Base-by-base conservation (phyloP, 2,888 invertebrate genomes). In the Andrena flavipes region DNA sequence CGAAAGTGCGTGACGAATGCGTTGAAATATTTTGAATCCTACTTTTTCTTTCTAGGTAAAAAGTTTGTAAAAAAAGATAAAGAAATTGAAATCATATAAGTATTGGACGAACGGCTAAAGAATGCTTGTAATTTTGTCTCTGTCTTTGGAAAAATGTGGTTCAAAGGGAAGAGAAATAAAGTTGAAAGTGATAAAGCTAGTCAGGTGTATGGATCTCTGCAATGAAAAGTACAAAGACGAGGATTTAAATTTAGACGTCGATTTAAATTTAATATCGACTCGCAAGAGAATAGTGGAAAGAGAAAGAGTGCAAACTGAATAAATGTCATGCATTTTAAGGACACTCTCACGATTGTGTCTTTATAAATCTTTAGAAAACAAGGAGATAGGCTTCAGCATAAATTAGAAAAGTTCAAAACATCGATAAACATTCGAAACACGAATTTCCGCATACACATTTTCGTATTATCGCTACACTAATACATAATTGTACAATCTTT, bases 141-240 rank as follows among this genome's bases (percentile, higher is more conserved):
- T 35, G 35, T 35, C 10, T 3, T 35, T 10, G 35, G 56, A 23
- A 56, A 23, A 35, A 35, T 26, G 59, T 13, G 30, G 72, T 71
- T 77, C 68, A 23, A 72, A 63, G 42, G 76, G 54, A 51, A 75
- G 29, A 84, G 56, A 71, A 64, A 73, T 76, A 70, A 65, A 65
- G 20, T 33, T 33, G 49, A 30, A 56, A 10, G 30, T 26, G 49
- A 35, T 72, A 64, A 42, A 48, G 20, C 72, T 76, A 86, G 80
- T 84, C 73, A 78, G 79, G 73, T 67, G 81, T 73, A 80, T 86
- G 82, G 82, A 86, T 76, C 85, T 86, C 74, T 84, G 69, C 51
- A 62, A 75, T 74, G 56, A 74, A 59, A 74, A 48, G 64, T 74
- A 59, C 48, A 29, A 64, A 59, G 54, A 42, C 13, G 10, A 71